Evolutionary conservation across 2,888 invertebrate species (phyloP).

Genomic region (Acutogordius australiensis): DNA sequence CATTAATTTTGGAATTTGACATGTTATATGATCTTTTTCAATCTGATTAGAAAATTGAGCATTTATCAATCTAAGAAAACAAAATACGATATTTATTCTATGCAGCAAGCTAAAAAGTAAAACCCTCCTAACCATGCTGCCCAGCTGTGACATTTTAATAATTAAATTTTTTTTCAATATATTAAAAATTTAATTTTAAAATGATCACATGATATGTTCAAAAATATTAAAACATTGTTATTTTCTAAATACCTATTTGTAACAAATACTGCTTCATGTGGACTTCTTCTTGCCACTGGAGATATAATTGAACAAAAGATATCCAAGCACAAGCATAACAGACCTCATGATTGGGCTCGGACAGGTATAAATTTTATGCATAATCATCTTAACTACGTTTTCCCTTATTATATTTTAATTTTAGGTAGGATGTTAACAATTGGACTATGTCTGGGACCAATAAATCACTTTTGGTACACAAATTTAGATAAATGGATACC

Average conservation of each 20-base stretch:
- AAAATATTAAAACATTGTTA: neutral
- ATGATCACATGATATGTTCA: too few species aligned
- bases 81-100: too few species aligned
- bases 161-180: too few species aligned
- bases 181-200: too few species aligned
- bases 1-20: too few species aligned
- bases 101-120: too few species aligned
- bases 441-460: neutral
- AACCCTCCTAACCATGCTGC: too few species aligned
- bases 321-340: neutral
- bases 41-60: too few species aligned
- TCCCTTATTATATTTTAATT: neutral
- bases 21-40: too few species aligned
- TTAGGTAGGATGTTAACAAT: neutral
- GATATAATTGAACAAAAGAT: slow-evolving; percentile 1
- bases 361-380: neutral
- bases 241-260: slow-evolving; percentile 1
- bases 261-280: slow-evolving; percentile 4
- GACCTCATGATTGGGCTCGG: neutral
- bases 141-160: too few species aligned
- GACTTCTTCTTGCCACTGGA: slow-evolving; percentile 2
- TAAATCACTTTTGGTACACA: slow-evolving; percentile 8
- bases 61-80: too few species aligned
- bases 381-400: neutral
- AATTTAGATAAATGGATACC: neutral